phyloP scores from a whole-genome alignment of 1,140 invertebrate species.

The Sweltsa coloradensis region DNA sequence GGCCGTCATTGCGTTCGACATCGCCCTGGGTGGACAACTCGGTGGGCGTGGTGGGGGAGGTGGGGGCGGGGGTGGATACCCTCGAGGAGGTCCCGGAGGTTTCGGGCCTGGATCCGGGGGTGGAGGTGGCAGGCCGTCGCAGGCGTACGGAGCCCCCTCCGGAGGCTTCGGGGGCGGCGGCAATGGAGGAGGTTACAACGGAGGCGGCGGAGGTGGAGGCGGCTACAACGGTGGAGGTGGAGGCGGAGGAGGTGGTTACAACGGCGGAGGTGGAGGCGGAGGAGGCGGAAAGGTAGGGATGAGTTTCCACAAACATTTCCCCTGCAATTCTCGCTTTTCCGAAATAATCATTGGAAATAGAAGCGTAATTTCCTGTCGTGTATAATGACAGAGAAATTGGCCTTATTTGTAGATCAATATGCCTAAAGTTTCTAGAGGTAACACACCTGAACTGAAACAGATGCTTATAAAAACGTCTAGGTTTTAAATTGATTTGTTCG shows the following conservation, averaged over 20 bases:
- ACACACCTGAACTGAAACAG: too few relatives aligned
- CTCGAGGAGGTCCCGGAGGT: slow-evolving; percentile 3
- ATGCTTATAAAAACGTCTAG: too few relatives aligned
- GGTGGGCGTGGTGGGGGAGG: not conserved
- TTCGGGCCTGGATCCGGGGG: not conserved
- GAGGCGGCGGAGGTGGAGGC: not conserved
- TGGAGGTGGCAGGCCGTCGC: not conserved
- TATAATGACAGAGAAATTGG: too few relatives aligned
- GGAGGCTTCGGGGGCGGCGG: not conserved
- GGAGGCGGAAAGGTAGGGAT: too few relatives aligned
- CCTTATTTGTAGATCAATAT: too few relatives aligned
- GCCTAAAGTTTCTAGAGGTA: too few relatives aligned
- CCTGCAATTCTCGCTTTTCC: too few relatives aligned
- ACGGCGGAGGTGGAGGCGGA: not conserved
- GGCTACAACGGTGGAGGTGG: not conserved
- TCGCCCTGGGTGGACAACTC: not conserved
- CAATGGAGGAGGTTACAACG: not conserved
- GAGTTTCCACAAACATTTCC: too few relatives aligned
- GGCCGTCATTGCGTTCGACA: not conserved
- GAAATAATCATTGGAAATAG: too few relatives aligned
- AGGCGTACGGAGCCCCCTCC: not conserved
- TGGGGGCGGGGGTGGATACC: not conserved
- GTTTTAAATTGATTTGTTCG: too few relatives aligned
- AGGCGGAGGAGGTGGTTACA: not conserved
- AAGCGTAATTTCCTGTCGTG: too few relatives aligned